Base-by-base conservation (phyloP, 53 echinoderm and acorn worm species). In the Glandiceps talaboti region DNA sequence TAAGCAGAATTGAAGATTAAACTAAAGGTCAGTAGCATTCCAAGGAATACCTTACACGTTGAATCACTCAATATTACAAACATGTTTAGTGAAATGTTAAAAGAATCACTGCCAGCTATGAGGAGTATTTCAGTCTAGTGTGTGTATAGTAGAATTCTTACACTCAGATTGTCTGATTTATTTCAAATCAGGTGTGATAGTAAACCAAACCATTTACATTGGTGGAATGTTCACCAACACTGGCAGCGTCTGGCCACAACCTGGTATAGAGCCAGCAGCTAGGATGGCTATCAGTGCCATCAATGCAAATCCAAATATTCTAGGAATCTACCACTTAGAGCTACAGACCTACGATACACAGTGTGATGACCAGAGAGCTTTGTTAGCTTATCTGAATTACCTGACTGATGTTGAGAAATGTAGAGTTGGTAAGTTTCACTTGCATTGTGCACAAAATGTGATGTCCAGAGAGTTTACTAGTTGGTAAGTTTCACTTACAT, bases 241-340 rank as follows among this genome's bases (percentile, higher is more conserved):
- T 64, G 31, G 75, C 0, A 77, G 84, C 27, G 75, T 74, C 1
- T 80, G 80, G 80, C 72, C 80, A 6, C 45, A 64, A 72, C 80
- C 80, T 0, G 80, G 90, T 76, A 86, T 92, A 1, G 86, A 87
- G 81, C 83, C 84, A 10, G 94, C 91, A 33, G 94, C 94, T 32
- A 81, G 82, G 80, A 89, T 94, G 85, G 94, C 94, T 25, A 81
- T 94, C 0, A 77, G 91, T n/a, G 84, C 82, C 0, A 80, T 94
- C 74, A 91, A 91, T 33, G 25, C 78, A 25, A 79, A 89, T 32
- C 31, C 79, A 1, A 87, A 91, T 25, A 81, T 25, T 25, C 76
- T 0, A 27, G 64, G 85, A 81, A 81, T 94, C 14, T 74, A 32
- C 25, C 74, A 79, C 28, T 83, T 87, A 28, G 84, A 89, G 78